phyloP scores from a whole-genome alignment of 2,797 vertebrate genomes.

The Lutjanus campechanus region DNA sequence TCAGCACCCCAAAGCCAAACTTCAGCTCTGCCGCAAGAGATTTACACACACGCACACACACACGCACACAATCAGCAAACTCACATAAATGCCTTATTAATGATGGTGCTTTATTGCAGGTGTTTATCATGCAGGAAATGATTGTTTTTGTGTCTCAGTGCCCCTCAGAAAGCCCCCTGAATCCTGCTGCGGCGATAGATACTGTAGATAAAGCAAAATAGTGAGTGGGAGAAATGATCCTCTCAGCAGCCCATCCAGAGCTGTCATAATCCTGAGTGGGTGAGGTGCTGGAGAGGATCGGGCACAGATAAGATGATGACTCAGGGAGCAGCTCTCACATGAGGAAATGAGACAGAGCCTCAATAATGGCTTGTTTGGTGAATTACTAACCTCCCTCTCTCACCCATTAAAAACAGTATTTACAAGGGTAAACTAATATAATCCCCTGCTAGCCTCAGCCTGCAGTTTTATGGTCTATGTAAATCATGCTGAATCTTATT shows the following conservation, averaged over 20 bases:
- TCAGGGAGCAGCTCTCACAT: conserved; percentile 59
- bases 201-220: conserved; percentile 50
- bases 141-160: conserved; percentile 43
- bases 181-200: conserved; percentile 24
- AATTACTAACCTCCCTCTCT: conserved; percentile 41
- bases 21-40: background rate
- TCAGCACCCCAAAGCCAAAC: conserved; percentile 24
- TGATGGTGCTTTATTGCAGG: conserved; percentile 27
- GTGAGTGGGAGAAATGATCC: conserved; percentile 58
- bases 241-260: conserved; percentile 62
- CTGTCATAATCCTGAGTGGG: conserved; percentile 73
- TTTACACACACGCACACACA: conserved; percentile 3
- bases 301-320: conserved; percentile 65
- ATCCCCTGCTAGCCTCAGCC: conserved; percentile 26
- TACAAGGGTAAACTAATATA: conserved; percentile 40
- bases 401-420: conserved; percentile 42
- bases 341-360: conserved; percentile 62
- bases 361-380: conserved; percentile 50
- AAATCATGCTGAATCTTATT: conserved; percentile 36
- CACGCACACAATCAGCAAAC: background rate
- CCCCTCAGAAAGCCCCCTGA: conserved; percentile 33
- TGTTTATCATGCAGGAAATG: conserved; percentile 11
- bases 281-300: conserved; percentile 57
- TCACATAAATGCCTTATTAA: conserved; percentile 21
- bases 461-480: conserved; percentile 24